These are phyloP conservation scores for Manis javanica DNA, from an alignment of 2,797 vertebrate species.

Conservation along the genomic window DNA sequence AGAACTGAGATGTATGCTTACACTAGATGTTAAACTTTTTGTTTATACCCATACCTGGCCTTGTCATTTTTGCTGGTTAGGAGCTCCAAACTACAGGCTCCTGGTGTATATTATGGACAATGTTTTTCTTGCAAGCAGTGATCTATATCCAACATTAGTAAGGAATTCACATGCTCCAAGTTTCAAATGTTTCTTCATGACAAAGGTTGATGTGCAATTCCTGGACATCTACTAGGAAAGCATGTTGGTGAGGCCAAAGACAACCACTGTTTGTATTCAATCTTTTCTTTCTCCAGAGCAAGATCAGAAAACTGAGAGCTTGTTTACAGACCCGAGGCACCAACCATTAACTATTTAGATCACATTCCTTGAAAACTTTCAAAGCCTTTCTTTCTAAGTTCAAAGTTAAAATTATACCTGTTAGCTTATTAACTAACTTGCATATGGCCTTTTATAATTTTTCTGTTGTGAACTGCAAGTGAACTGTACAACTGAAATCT, in stretches of 20 bases:
- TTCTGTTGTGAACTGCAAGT: conserved; percentile 69
- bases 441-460: conserved; percentile 27
- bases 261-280: background rate
- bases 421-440: conserved; percentile 80
- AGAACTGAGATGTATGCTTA: background rate
- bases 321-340: background rate
- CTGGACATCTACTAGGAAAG: background rate
- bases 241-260: background rate
- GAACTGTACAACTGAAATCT: conserved; percentile 75
- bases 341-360: background rate
- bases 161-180: background rate
- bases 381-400: conserved; percentile 79
- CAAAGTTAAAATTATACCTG: conserved; percentile 77
- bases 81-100: background rate
- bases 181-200: background rate
- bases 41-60: background rate
- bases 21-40: background rate
- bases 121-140: background rate
- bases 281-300: background rate
- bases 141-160: background rate
- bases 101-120: background rate
- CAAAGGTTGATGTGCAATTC: background rate
- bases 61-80: background rate
- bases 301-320: background rate
- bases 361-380: conserved; percentile 74